Conservation (phyloP, 2,113 vertebrate genomes). For the Electrona antarctica region DNA sequence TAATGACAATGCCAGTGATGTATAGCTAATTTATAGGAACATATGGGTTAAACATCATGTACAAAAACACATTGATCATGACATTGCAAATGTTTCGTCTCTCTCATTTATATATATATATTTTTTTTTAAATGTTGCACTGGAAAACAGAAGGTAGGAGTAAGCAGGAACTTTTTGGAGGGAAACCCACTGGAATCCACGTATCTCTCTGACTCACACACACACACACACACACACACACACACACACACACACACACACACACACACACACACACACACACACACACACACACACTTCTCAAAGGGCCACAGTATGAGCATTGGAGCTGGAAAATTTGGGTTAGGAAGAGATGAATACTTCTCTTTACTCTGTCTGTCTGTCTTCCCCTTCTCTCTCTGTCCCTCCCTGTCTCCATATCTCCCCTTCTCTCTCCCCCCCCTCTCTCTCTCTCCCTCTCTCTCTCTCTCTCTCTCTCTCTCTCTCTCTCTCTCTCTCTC, state of each 20-base stretch:
- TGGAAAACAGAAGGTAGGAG: neutral
- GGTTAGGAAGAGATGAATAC: conserved; percentile 44
- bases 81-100: no score
- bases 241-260: neutral
- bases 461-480: conserved; percentile 29
- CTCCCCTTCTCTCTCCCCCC: neutral
- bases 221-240: neutral
- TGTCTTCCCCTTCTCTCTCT: conserved; percentile 25
- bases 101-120: no score
- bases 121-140: no score
- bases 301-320: conserved; percentile 57
- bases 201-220: no score
- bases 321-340: no score
- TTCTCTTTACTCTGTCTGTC: neutral
- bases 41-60: no score
- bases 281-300: neutral
- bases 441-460: neutral
- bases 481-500: neutral
- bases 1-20: no score
- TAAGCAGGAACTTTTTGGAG: neutral
- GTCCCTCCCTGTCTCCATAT: neutral
- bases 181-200: conserved; percentile 3
- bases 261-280: no score
- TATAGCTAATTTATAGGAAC: no score
- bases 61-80: no score